Evolutionary conservation across 2,113 vertebrate genomes (phyloP).

Genomic region (Peromyscus leucopus): DNA sequence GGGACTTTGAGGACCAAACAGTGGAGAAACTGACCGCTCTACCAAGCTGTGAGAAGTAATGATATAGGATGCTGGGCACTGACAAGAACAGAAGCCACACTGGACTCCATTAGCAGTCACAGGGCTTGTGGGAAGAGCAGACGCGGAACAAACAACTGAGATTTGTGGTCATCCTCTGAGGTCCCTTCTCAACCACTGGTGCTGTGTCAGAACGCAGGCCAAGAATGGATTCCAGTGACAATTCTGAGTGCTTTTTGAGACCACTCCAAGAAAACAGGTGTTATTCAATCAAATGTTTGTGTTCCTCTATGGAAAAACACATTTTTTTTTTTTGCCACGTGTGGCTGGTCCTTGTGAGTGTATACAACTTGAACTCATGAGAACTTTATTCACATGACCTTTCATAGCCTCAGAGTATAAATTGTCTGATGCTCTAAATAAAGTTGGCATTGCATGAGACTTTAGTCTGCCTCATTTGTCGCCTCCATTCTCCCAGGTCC

Average conservation of each 20-base stretch:
- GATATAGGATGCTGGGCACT: not conserved
- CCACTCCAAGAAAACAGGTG: no score
- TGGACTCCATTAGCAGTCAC: not conserved
- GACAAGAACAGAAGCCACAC: not conserved
- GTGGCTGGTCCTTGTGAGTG: not conserved
- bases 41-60: not conserved
- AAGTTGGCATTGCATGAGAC: not conserved
- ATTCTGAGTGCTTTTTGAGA: no score
- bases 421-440: not conserved
- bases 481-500: not conserved
- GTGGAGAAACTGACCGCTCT: not conserved
- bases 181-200: not conserved
- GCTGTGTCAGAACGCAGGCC: not conserved
- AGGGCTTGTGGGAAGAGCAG: not conserved
- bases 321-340: no score
- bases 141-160: slow-evolving; percentile 37
- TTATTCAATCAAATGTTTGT: no score
- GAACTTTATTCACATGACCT: not conserved
- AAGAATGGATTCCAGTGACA: no score
- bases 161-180: not conserved
- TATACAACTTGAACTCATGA: not conserved
- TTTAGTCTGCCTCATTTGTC: not conserved
- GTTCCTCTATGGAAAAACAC: no score
- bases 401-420: not conserved
- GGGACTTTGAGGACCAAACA: no score